phyloP scores from a whole-genome alignment of 1,140 invertebrate genomes.

The Bombus vancouverensis region DNA sequence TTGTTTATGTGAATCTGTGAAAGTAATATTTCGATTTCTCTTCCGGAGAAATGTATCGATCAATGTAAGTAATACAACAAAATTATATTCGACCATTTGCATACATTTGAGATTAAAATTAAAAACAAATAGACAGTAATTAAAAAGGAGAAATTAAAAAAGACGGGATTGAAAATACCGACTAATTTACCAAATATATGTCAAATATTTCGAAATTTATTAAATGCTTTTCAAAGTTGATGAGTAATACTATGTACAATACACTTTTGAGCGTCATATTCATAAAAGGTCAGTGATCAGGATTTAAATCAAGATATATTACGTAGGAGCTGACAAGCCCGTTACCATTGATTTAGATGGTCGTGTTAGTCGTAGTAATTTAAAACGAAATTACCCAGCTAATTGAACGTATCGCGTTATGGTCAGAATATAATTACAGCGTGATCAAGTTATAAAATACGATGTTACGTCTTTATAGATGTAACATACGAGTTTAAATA shows the following conservation, averaged over 20 bases:
- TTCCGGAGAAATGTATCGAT: too few species aligned
- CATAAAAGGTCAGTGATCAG: neutral
- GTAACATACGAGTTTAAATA: slow-evolving; percentile 17
- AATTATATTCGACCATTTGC: too few species aligned
- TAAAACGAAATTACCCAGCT: neutral
- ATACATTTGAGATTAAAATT: neutral
- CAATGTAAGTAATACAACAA: too few species aligned
- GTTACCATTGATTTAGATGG: neutral
- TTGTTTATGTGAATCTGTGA: too few species aligned
- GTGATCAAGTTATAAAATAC: slow-evolving; percentile 18
- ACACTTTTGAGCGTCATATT: neutral
- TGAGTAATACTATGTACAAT: neutral
- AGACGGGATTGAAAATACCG: neutral
- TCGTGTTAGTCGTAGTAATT: neutral
- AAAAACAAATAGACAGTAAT: neutral
- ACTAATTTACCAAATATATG: neutral
- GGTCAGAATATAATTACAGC: slow-evolving; percentile 2
- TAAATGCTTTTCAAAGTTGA: neutral
- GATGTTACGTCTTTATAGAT: slow-evolving; percentile 9
- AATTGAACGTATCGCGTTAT: slow-evolving; percentile 23
- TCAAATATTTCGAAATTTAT: neutral
- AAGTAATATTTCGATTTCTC: too few species aligned
- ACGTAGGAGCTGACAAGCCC: neutral
- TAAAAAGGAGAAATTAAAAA: neutral
- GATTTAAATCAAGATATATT: neutral